Conservation (phyloP, 2,888 invertebrate species). For the Rhaphigaster nebulosa region DNA sequence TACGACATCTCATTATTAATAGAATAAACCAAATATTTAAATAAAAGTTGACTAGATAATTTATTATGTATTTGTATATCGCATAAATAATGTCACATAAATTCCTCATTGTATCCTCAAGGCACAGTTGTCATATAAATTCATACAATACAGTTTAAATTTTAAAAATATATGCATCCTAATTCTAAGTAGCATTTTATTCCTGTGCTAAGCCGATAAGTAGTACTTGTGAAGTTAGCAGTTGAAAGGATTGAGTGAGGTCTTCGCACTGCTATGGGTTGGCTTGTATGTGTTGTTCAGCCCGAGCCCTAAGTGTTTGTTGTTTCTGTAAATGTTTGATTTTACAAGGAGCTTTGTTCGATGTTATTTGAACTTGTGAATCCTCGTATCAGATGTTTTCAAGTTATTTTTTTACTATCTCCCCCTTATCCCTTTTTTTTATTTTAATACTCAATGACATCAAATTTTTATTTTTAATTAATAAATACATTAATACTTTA, state of each 20-base stretch:
- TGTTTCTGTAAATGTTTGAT: constrained; percentile 28
- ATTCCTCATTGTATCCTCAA: too few species aligned
- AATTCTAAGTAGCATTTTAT: neutral
- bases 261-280: neutral
- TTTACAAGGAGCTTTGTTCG: neutral
- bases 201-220: neutral
- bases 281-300: neutral
- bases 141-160: too few species aligned
- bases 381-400: neutral
- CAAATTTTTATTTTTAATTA: too few species aligned
- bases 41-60: too few species aligned
- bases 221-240: neutral
- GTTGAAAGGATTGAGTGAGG: neutral
- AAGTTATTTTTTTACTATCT: neutral
- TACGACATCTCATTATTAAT: too few species aligned
- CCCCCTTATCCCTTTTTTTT: neutral
- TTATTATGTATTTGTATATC: too few species aligned
- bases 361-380: neutral
- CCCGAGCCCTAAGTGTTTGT: neutral
- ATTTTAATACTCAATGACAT: too few species aligned
- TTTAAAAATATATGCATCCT: neutral
- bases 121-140: too few species aligned
- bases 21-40: too few species aligned
- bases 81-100: too few species aligned
- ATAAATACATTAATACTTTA: too few species aligned